Evolutionary conservation across 2,797 vertebrate genomes (phyloP), one percentile per base, ranked within the genome.

Genomic region (Acanthis flammea): DNA sequence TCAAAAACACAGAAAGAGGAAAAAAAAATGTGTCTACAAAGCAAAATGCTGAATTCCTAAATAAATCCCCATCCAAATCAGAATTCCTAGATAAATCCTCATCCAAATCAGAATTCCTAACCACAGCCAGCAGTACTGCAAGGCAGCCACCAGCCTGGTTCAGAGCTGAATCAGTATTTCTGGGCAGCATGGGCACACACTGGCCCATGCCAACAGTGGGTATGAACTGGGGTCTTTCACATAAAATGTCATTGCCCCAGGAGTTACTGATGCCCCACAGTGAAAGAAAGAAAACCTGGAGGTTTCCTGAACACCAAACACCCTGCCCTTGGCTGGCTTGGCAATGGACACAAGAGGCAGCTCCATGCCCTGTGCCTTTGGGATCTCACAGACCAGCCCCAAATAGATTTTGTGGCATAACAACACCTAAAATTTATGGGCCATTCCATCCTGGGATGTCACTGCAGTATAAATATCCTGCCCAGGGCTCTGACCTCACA

Each of bases 401-500:
- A 45, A 42, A 71, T 2, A 33, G 37, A 79, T 71, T 74, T 48
- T 22, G 31, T 23, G 13, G 37, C 45, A 14, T 14, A 84, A 66
- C 55, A 77, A 2, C 42, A 37, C 16, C 67, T 65, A 15, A 31
- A 95, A 96, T 53, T 92, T 82, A 87, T 4, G 35, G 61, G 23
- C 33, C 23, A 7, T 27, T 72, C 57, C 47, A 55, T 5, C 44
- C 7, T 1, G 15, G 57, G 54, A 91, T 54, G 91, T 77, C 50
- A 51, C 0, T 71, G 72, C 74, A 86, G 44, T 17, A 65, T 93
- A 95, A 96, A 94, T 68, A 88, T 19, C 62, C 31, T 17, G 50
- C 80, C 77, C 60, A 58, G 44, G 60, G 74, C 88, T 93, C 77
- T 89, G 88, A 91, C 90, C 88, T 88, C 84, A 51, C 1, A 7